Evolutionary conservation across 2,797 vertebrate genomes (phyloP).

Genomic region (Cephalopachus bancanus): DNA sequence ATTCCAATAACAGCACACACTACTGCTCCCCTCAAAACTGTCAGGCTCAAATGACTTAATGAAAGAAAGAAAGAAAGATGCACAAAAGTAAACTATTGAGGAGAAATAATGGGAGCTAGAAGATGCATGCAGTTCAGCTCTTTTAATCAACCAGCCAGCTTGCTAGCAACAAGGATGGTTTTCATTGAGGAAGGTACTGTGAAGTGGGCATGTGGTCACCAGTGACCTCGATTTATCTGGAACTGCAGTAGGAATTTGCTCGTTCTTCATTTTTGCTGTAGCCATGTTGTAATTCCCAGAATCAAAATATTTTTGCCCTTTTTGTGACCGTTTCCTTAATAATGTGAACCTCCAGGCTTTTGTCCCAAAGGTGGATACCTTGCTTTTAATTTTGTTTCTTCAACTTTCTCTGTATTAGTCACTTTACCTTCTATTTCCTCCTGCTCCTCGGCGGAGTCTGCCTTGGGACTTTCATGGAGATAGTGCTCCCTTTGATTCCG

Average conservation of each 20-base stretch:
- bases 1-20: constrained; percentile 89
- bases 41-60: constrained; percentile 92
- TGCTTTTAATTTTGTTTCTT: constrained; percentile 98
- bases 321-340: constrained; percentile 98
- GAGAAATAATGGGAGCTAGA: constrained; percentile 88
- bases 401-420: constrained; percentile 96
- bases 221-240: constrained; percentile 98
- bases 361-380: constrained; percentile 97
- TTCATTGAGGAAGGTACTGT: constrained; percentile 98
- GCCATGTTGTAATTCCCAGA: constrained; percentile 99
- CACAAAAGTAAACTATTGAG: constrained; percentile 88
- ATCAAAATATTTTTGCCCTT: constrained; percentile 99
- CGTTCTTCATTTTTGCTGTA: constrained; percentile 99
- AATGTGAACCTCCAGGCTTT: constrained; percentile 98
- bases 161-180: constrained; percentile 99
- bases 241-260: constrained; percentile 95
- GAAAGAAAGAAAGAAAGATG: constrained; percentile 89
- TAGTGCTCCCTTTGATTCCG: too few species aligned
- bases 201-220: constrained; percentile 99
- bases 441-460: too few species aligned
- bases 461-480: too few species aligned
- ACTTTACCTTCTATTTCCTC: constrained; percentile 97
- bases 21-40: constrained; percentile 90
- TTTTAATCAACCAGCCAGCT: constrained; percentile 96
- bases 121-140: constrained; percentile 89